Percentiles rank a stretch among this genome's conserved stretches.
These are phyloP conservation scores for Pseudanteris insignis DNA, from an alignment of 2,888 invertebrate species.

Conservation along the genomic window DNA sequence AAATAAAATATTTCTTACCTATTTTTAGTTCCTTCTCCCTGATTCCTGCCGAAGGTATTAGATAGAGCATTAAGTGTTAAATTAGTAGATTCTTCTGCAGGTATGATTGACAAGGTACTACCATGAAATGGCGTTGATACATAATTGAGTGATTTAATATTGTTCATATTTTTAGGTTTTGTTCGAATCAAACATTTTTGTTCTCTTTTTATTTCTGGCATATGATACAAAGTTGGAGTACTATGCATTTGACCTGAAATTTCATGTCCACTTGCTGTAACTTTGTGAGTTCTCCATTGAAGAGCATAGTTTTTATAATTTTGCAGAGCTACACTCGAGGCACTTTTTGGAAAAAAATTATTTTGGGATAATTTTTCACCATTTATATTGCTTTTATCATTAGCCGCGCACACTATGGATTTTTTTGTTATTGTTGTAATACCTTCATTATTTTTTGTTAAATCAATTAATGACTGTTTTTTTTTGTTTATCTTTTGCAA, in stretches of 20 bases:
- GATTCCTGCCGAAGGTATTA: constrained; percentile 67
- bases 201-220: constrained; percentile 73
- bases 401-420: constrained; percentile 18
- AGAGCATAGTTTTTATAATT: constrained; percentile 66
- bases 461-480: constrained; percentile 44
- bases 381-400: constrained; percentile 13
- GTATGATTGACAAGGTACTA: constrained; percentile 78
- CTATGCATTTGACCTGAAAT: constrained; percentile 71
- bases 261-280: constrained; percentile 70
- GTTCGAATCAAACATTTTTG: constrained; percentile 51
- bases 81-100: constrained; percentile 80
- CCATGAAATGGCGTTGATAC: constrained; percentile 88
- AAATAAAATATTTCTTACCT: no score
- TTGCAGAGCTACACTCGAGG: constrained; percentile 77
- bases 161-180: constrained; percentile 75
- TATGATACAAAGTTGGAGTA: constrained; percentile 74
- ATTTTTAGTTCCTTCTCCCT: constrained; percentile 54
- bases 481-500: constrained; percentile 64
- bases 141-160: constrained; percentile 84
- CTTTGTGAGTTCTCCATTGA: constrained; percentile 70
- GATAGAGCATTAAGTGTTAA: constrained; percentile 77
- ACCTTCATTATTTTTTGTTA: constrained; percentile 33
- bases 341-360: constrained; percentile 68
- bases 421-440: constrained; percentile 14
- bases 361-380: constrained; percentile 46